Evolutionary conservation across 2,797 vertebrate genomes (phyloP), one percentile per base, ranked within the genome.

Genomic region (Lindbergichthys nudifrons): DNA sequence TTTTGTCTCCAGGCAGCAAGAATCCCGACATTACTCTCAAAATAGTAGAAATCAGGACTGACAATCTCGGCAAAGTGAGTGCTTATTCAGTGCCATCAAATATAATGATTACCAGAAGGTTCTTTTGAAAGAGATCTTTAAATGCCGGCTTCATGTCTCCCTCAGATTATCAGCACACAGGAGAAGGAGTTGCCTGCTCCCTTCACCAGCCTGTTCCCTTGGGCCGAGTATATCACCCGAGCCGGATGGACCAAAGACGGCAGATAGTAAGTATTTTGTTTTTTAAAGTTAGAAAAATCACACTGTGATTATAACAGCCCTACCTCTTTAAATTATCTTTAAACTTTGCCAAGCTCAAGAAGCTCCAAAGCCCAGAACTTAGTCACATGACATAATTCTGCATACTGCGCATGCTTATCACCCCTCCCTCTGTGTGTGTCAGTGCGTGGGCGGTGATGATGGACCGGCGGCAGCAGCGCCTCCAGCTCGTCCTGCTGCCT

Each of bases 211-310:
- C 90, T 99, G 50, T 99, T 99, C 79, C 97, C 97, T 0, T 81
- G 69, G 0, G 95, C 93, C 4, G 98, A 99, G 78, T 99, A 99
- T 88, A 96, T 99, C 39, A 97, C 96, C 59, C 94, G 97, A 80
- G 97, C 97, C 0, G 97, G 98, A 46, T 99, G 98, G 98, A 98
- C 98, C 3, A 96, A 86, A 48, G 97, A 99, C 0, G 97, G 98
- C 59, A 95, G 93, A 94, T 98, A 95, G 98, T 99, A 90, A 85
- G 93, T 80, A 56, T 53, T 9, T 21, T 8, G 10, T n/a, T 10
- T 50, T 4, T 8, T 23, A 16, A n/a, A 48, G 3, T 1, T 26
- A 15, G 6, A 43, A 47, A 1, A 50, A 50, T 41, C 16, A 14
- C 2, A 1, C 16, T 50, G 9, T 48, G 1, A 19, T 58, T 53